These are phyloP conservation scores for Azorinus chamasolen DNA, from an alignment of 2,888 invertebrate genomes.

Conservation along the genomic window DNA sequence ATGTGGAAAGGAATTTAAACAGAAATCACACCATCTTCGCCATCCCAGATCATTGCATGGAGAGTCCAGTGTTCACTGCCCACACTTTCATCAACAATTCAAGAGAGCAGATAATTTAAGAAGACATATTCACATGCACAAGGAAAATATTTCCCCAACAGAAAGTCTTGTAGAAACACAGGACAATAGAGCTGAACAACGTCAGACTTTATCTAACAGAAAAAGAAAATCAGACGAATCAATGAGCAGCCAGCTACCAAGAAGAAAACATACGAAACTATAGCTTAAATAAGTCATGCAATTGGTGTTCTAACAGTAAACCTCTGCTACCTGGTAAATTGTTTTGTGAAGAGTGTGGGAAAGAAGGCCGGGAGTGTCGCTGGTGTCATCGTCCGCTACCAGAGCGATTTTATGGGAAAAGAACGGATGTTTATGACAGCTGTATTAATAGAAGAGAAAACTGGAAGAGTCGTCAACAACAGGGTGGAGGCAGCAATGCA, in stretches of 20 bases:
- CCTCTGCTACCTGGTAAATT: constrained; percentile 28
- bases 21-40: constrained; percentile 5
- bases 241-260: no score
- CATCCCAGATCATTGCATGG: background rate
- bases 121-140: constrained; percentile 1
- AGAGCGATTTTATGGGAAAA: constrained; percentile 38
- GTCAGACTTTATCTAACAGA: no score
- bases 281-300: constrained; percentile 9
- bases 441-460: constrained; percentile 32
- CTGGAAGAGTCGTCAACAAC: constrained; percentile 5
- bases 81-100: constrained; percentile 6
- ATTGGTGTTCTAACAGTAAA: constrained; percentile 35
- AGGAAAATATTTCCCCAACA: constrained; percentile 14
- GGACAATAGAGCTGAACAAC: background rate
- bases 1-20: constrained; percentile 8
- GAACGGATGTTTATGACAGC: constrained; percentile 38
- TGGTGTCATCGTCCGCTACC: constrained; percentile 54
- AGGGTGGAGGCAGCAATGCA: constrained; percentile 11
- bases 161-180: background rate
- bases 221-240: no score
- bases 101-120: constrained; percentile 13
- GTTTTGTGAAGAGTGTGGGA: constrained; percentile 31
- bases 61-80: background rate
- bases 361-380: constrained; percentile 36
- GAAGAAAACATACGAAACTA: no score